Percentiles rank a stretch among this genome's conserved stretches.
These are phyloP conservation scores for Araneus ventricosus DNA, from an alignment of 1,140 invertebrate species.

Conservation along the genomic window DNA sequence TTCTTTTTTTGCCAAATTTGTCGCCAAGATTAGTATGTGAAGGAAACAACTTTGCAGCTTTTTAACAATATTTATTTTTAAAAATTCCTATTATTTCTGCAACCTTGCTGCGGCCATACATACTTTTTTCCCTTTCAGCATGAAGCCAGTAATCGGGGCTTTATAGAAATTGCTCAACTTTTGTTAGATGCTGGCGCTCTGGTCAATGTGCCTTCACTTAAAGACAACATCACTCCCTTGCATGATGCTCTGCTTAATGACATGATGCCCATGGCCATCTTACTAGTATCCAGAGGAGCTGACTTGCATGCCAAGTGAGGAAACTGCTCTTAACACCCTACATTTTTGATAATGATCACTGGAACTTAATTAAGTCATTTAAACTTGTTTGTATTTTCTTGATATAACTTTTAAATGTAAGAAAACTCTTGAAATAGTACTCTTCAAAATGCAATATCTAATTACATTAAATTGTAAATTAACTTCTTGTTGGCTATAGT, in stretches of 20 bases:
- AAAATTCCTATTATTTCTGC: neutral
- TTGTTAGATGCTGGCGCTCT: constrained; percentile 58
- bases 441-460: no score
- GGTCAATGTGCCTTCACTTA: constrained; percentile 58
- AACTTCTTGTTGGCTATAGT: no score
- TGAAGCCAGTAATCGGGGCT: constrained; percentile 68
- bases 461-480: no score
- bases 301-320: constrained; percentile 57
- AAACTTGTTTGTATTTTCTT: no score
- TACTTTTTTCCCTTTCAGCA: constrained; percentile 42
- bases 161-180: constrained; percentile 41
- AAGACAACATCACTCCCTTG: constrained; percentile 57
- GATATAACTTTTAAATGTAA: no score
- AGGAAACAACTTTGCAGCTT: no score
- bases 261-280: neutral
- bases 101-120: neutral
- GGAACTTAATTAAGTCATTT: no score
- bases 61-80: neutral
- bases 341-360: no score
- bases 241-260: constrained; percentile 63
- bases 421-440: no score
- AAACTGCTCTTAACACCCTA: no score
- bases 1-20: no score
- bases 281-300: constrained; percentile 57
- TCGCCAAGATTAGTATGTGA: no score